These are phyloP conservation scores for Pygathrix nemaeus DNA, from an alignment of 2,113 vertebrate genomes.

Conservation along the genomic window DNA sequence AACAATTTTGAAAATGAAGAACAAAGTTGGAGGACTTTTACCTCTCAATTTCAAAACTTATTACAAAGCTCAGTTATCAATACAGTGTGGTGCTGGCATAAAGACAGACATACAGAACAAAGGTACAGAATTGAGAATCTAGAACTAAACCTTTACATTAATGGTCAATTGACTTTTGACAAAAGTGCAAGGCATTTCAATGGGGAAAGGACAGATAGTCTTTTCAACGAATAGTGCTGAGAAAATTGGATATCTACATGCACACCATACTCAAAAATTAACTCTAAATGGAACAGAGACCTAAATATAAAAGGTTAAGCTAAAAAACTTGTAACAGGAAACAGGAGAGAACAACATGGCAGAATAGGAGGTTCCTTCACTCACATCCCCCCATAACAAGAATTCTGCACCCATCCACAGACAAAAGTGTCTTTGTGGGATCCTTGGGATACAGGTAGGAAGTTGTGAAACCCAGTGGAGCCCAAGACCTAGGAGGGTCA, in stretches of 20 bases:
- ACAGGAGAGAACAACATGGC: neutral
- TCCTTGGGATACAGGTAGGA: neutral
- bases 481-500: neutral
- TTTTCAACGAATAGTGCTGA: slow-evolving; percentile 30
- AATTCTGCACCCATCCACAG: neutral
- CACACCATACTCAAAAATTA: neutral
- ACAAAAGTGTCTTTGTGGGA: neutral
- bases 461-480: neutral
- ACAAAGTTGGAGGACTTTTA: neutral
- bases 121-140: neutral
- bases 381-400: neutral
- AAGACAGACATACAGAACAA: neutral
- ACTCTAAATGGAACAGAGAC: slow-evolving; percentile 19
- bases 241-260: neutral
- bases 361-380: neutral
- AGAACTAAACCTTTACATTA: slow-evolving; percentile 27
- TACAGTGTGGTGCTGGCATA: neutral
- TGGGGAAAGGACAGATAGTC: neutral
- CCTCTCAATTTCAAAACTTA: neutral
- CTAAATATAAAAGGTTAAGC: neutral
- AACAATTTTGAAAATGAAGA: slow-evolving; percentile 27
- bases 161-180: neutral
- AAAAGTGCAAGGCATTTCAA: slow-evolving; percentile 35
- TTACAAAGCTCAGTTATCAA: neutral
- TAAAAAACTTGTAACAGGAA: slow-evolving; percentile 25